A percentile compares a stretch with the other conserved stretches of the same genome.
Evolutionary conservation across 2,888 invertebrate genomes (phyloP).

Genomic region (Latrodectus hesperus): DNA sequence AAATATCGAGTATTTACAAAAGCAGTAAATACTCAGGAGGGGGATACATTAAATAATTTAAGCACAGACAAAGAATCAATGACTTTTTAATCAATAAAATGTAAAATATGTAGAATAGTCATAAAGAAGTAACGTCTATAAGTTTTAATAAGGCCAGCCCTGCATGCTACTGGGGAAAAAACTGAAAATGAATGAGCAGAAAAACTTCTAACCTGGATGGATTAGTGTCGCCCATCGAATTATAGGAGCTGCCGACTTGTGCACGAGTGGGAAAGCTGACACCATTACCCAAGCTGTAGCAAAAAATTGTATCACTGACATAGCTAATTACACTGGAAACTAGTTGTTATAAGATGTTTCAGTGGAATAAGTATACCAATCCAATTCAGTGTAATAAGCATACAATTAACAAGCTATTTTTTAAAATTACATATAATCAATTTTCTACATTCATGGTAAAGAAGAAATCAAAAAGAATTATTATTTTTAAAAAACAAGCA

Average conservation of each 20-base stretch:
- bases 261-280: constrained; percentile 87
- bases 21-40: too few species aligned
- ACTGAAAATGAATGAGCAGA: constrained; percentile 71
- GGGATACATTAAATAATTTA: too few species aligned
- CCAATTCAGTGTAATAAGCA: too few species aligned
- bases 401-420: too few species aligned
- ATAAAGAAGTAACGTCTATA: neutral
- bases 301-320: constrained; percentile 59
- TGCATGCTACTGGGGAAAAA: constrained; percentile 47
- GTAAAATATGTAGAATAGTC: neutral
- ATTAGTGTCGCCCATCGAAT: constrained; percentile 89
- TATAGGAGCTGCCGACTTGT: constrained; percentile 83
- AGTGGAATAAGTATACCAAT: too few species aligned
- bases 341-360: neutral
- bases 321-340: constrained; percentile 5
- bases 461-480: too few species aligned
- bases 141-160: constrained; percentile 7
- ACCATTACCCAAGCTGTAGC: constrained; percentile 88
- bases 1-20: too few species aligned
- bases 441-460: too few species aligned
- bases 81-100: neutral
- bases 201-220: constrained; percentile 83
- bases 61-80: too few species aligned
- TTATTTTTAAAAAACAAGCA: too few species aligned
- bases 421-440: too few species aligned